Conservation (phyloP, 1,140 invertebrate genomes). For the Brachionus calyciflorus region DNA sequence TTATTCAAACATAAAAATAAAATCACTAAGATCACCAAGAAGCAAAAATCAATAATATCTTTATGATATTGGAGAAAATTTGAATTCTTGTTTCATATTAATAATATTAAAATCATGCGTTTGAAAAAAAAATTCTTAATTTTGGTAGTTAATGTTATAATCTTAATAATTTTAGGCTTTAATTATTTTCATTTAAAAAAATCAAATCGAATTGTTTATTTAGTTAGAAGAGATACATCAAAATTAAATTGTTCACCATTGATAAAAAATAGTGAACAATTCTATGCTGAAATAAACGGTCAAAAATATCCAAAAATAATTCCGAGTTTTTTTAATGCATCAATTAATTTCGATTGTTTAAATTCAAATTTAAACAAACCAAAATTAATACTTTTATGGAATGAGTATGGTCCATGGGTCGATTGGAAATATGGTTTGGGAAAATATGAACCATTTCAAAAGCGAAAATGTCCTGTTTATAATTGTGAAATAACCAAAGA, state of each 20-base stretch:
- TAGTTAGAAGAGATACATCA: too few species aligned
- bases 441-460: background rate
- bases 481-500: constrained; percentile 43
- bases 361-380: background rate
- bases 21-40: too few species aligned
- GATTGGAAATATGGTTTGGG: constrained; percentile 19
- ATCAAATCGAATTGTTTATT: too few species aligned
- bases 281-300: constrained; percentile 15
- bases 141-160: too few species aligned
- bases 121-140: too few species aligned
- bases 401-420: background rate
- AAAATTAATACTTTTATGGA: constrained; percentile 33
- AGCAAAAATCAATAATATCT: too few species aligned
- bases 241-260: background rate
- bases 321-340: constrained; percentile 27
- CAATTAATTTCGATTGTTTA: constrained; percentile 26
- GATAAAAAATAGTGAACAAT: background rate
- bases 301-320: constrained; percentile 1
- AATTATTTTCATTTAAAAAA: too few species aligned
- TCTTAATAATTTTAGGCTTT: too few species aligned
- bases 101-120: too few species aligned
- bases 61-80: too few species aligned
- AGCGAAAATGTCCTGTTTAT: constrained; percentile 1
- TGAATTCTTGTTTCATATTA: too few species aligned
- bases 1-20: too few species aligned